Base-by-base conservation (phyloP, 2,797 vertebrate species). In the Neomorphus geoffroyi region DNA sequence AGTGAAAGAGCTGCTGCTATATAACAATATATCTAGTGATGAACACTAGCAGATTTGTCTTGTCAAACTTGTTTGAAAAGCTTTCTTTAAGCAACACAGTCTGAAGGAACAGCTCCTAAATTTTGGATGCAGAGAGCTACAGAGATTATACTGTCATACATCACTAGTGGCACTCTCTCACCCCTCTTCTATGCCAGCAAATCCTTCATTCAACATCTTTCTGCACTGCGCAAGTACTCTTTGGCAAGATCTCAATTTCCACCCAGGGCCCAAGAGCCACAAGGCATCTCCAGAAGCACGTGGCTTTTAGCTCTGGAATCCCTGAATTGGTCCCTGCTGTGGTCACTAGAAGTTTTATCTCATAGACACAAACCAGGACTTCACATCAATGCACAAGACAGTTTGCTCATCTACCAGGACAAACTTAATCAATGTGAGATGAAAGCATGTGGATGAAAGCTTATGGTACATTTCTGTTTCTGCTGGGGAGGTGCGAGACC, bases 61-160 rank as follows among this genome's bases (percentile, higher is more conserved):
- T 92, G 83, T 89, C 80, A 75, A 37, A 11, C 13, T 13, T 62
- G 69, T 80, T 80, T 48, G 9, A 66, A 77, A 91, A 89, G 72
- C 71, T 82, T 87, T 35, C 70, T 79, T 50, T n/a, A 86, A 75
- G 48, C 54, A 60, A 45, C 65, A 72, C 12, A 57, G 10, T 57
- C 37, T 67, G 62, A 80, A 88, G 27, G 83, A 92, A 79, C 85
- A 90, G 26, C n/a, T 88, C 71, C 74, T 92, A 88, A 86, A 92
- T 92, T 90, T 78, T 75, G 56, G 45, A 65, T 14, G 23, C 39
- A 39, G 73, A 80, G 32, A 86, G 23, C 61, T 95, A 24, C 23
- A 81, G 91, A 90, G 60, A 60, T 91, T 71, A 73, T 32, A 21
- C 7, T 53, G 64, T 90, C 85, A 61, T 35, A 22, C 9, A 54